Conservation (phyloP, 2,888 invertebrate genomes). For the Drosophila kuntzei region DNA sequence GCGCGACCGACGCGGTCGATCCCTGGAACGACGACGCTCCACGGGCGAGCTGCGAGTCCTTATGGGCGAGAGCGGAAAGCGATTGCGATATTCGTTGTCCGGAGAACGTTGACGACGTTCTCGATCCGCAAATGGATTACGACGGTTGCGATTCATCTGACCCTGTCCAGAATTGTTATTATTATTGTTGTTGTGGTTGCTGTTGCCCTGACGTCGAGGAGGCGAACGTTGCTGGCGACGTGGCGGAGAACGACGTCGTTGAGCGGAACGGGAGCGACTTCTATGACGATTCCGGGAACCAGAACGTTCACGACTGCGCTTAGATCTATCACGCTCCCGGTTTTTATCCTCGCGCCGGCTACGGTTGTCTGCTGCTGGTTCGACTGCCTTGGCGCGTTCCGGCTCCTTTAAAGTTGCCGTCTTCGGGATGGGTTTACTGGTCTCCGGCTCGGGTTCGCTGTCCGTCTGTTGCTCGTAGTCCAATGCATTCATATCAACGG, state of each 20-base stretch:
- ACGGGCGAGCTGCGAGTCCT: constrained; percentile 72
- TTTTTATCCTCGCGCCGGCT: constrained; percentile 50
- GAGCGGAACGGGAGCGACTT: constrained; percentile 61
- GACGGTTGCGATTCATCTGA: constrained; percentile 68
- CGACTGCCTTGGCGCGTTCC: constrained; percentile 38
- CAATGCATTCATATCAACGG: constrained; percentile 90
- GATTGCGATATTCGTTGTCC: constrained; percentile 81
- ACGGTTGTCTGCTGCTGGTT: constrained; percentile 18
- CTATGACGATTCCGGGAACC: constrained; percentile 57
- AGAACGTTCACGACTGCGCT: constrained; percentile 60
- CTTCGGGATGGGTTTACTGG: constrained; percentile 68
- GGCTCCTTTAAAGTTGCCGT: constrained; percentile 25
- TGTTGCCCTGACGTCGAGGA: constrained; percentile 63
- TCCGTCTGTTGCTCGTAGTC: constrained; percentile 89
- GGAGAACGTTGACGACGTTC: constrained; percentile 81
- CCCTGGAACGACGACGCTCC: constrained; percentile 72
- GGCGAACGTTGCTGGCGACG: constrained; percentile 82
- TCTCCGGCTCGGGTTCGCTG: constrained; percentile 87
- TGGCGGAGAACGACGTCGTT: constrained; percentile 72
- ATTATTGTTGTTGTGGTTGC: constrained; percentile 15
- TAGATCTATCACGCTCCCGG: constrained; percentile 38
- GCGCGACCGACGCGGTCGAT: constrained; percentile 62
- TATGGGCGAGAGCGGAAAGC: constrained; percentile 81
- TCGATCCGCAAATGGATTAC: constrained; percentile 82
- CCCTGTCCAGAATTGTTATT: constrained; percentile 16